Evolutionary conservation across 2,113 vertebrate species (phyloP), one percentile per base, ranked within the genome.

Genomic region (Dipodomys ordii): DNA sequence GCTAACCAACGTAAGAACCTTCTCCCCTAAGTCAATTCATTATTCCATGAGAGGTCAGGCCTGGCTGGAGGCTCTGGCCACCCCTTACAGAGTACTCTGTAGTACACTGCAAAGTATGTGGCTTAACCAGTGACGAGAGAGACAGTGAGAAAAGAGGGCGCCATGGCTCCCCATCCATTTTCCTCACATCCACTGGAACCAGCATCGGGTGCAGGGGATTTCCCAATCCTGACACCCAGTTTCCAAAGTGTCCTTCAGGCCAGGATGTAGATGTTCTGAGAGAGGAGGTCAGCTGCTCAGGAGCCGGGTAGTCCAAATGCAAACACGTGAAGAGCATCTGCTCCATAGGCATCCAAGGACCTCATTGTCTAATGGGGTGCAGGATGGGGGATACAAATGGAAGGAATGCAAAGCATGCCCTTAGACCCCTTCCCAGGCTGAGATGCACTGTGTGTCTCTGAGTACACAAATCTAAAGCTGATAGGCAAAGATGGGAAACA

Each of bases 21-120:
- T 85, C 49, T 60, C 57, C 19, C 25, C 79, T 92, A 87, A 94
- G 86, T 84, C 81, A 82, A 71, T n/a, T 92, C 88, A 39, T 94
- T 77, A 72, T 94, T 96, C 83, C 77, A 68, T 19, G 18, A 97
- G 60, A 81, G 65, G 39, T 67, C 68, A 93, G 71, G 30, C 49
- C 32, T 19, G 39, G 67, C 57, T 78, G 39, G 13, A 77, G 46
- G 46, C 35, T n/a, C 53, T 13, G 12, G 53, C 3, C 16, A 57
- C 53, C 15, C 15, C 53, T 15, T 49, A 10, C 53, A 18, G 53
- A 18, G 19, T 15, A 5, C 1, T 60, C 1, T 60, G 32, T 20
- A 9, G 12, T 10, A 30, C 44, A 35, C 53, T n/a, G 72, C 4
- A 64, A 0, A 6, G 32, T 3, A 7, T 3, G 30, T 1, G 18